Percentiles rank a stretch among this genome's conserved stretches.
Evolutionary conservation across 2,113 vertebrate genomes (phyloP).

Genomic region (Oenanthe melanoleuca): DNA sequence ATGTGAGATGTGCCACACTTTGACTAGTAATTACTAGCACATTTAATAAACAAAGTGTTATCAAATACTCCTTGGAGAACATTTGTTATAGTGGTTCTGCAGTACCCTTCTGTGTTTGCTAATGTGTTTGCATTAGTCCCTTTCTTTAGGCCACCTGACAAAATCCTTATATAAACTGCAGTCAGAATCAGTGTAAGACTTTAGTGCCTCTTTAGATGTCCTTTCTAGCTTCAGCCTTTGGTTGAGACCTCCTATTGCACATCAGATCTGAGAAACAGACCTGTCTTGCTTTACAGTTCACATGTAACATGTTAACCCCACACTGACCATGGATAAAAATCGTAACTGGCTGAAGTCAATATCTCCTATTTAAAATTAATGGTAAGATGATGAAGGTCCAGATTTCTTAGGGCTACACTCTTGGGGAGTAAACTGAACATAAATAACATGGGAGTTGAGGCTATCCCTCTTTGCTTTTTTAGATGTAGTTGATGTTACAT

Average conservation of each 20-base stretch:
- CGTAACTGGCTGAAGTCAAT: not conserved
- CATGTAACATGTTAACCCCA: accelerated
- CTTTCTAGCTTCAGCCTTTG: not conserved
- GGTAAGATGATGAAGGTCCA: not conserved
- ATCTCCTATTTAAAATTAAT: not conserved
- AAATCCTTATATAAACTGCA: not conserved
- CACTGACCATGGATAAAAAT: not conserved
- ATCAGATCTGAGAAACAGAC: not conserved
- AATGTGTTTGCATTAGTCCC: not conserved
- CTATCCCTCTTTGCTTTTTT: not conserved
- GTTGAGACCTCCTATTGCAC: not conserved
- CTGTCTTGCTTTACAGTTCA: not conserved
- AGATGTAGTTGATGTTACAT: not conserved
- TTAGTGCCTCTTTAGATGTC: not conserved
- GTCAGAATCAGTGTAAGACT: not conserved
- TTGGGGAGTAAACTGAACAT: not conserved
- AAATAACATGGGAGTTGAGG: not conserved
- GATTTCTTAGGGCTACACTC: not conserved
- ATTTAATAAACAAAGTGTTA: not conserved
- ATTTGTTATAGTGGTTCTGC: not conserved
- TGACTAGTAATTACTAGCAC: not conserved
- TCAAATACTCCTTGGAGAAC: not conserved
- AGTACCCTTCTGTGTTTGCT: not conserved
- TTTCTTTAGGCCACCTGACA: not conserved
- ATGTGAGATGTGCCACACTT: not conserved